Percentiles rank a stretch among this genome's conserved stretches.
Evolutionary conservation across 1,140 invertebrate species (phyloP).

Genomic region (Macrobrachium rosenbergii): DNA sequence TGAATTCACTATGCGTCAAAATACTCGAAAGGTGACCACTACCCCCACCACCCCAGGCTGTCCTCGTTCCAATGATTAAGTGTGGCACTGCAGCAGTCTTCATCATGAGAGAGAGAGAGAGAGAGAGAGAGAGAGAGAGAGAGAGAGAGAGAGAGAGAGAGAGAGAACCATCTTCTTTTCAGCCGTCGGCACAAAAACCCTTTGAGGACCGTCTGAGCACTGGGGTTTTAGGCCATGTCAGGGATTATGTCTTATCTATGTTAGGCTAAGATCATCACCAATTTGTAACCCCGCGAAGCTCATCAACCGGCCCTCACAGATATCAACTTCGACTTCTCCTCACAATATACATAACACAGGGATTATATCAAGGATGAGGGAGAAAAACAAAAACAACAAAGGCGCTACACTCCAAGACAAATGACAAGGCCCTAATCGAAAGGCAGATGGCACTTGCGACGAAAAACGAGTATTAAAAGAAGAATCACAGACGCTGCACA

Average conservation of each 20-base stretch:
- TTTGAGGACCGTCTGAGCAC: background rate
- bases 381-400: no score
- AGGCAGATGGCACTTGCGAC: no score
- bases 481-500: no score
- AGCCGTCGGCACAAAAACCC: background rate
- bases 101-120: background rate
- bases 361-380: no score
- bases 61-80: no score
- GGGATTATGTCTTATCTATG: constrained; percentile 22
- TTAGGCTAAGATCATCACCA: constrained; percentile 2
- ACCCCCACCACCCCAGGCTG: no score
- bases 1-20: no score
- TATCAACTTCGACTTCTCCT: background rate
- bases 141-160: background rate
- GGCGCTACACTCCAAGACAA: no score
- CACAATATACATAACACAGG: background rate
- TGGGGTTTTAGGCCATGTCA: constrained; percentile 13
- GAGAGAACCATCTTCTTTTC: background rate
- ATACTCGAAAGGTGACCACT: no score
- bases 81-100: no score
- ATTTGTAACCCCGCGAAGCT: constrained; percentile 8
- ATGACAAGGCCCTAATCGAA: no score
- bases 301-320: background rate
- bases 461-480: no score
- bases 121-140: background rate